Base-by-base conservation (phyloP, 2,797 vertebrate species). In the Arctocebus calabarensis region DNA sequence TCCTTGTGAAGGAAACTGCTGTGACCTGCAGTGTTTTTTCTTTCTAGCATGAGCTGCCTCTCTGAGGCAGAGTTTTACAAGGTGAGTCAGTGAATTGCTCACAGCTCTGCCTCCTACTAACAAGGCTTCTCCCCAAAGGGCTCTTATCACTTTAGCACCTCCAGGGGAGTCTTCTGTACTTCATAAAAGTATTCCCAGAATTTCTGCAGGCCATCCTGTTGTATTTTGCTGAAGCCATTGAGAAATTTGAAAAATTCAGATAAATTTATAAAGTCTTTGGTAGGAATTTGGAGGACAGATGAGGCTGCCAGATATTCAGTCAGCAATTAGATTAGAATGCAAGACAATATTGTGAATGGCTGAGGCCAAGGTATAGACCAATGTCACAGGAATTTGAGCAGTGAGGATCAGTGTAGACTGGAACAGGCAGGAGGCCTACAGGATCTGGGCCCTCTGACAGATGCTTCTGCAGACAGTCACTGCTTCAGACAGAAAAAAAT, bases 211-310 rank as follows among this genome's bases (percentile, higher is more conserved):
- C 74, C 82, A 48, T 83, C 90, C 94, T 59, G n/a, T 55, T 37
- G 13, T 73, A 52, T 75, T 84, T 87, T 73, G 40, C 73, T 78
- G 37, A 78, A 74, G n/a, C 37, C 62, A 71, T 57, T 84, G 83
- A 92, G n/a, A 90, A 96, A 90, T 75, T 34, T 84, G 83, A 92
- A 32, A 90, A 96, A 90, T 75, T 34, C 32, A 89, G 77, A 17
- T 78, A 48, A 32, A 77, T 62, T 32, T 79, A 25, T 94, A 34
- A 90, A 73, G 27, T 61, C 48, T 43, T 88, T 59, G 40, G 71
- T 91, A 48, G 86, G 83, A 86, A 81, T 85, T 59, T 83, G 25
- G 40, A 66, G 70, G 68, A 9, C 2, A 52, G 59, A 59, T 25
- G 29, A 64, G 20, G 66, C 14, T 62, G 25, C 70, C 81, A 74